These are phyloP conservation scores for Camponotus floridanus DNA, from an alignment of 1,140 invertebrate genomes.

Conservation along the genomic window DNA sequence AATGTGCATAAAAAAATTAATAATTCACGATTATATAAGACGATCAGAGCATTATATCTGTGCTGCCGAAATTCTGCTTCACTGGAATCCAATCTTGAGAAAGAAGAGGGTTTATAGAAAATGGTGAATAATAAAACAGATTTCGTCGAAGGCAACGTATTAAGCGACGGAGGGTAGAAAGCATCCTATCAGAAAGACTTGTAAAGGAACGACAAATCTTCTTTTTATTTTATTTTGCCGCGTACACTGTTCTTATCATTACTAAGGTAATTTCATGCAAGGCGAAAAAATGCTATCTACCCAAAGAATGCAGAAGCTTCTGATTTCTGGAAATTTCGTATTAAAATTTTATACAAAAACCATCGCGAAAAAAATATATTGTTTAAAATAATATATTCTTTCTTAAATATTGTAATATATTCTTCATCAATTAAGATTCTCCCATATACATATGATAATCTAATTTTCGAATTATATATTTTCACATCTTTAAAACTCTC, in stretches of 20 bases:
- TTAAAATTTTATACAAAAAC: neutral
- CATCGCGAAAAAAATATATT: neutral
- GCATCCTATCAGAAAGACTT: neutral
- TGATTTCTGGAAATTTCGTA: neutral
- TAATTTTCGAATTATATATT: neutral
- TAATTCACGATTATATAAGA: neutral
- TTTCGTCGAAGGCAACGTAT: neutral
- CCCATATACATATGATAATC: too few relatives aligned
- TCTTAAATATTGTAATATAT: too few relatives aligned
- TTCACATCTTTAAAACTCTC: neutral
- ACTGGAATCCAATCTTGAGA: neutral
- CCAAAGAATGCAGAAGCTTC: neutral
- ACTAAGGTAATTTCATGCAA: neutral
- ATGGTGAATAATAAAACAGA: conserved; percentile 39
- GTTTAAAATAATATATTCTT: too few relatives aligned
- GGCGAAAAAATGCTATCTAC: neutral
- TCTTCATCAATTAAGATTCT: neutral
- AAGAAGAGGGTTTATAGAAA: neutral
- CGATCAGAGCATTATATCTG: neutral
- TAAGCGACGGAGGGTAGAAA: conserved; percentile 6
- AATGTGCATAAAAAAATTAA: conserved; percentile 1
- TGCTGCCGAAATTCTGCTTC: neutral
- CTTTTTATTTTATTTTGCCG: conserved; percentile 15
- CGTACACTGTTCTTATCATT: neutral
- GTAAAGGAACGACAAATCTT: neutral